Percentiles rank a stretch among this genome's conserved stretches.
Evolutionary conservation across 2,888 invertebrate species (phyloP).

Genomic region (Heliconius cydno): DNA sequence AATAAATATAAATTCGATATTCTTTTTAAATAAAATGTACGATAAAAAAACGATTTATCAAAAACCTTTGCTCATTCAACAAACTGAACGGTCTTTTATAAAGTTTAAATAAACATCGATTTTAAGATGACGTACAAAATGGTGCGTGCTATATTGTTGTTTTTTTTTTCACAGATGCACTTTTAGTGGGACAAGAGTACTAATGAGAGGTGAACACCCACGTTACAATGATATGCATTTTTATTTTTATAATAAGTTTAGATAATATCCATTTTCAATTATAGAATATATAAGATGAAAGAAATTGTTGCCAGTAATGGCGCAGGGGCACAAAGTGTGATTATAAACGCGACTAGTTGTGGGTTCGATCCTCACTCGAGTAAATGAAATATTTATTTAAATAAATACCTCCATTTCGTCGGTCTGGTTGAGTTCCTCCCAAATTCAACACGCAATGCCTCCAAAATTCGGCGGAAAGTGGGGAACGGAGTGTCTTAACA

Average conservation of each 20-base stretch:
- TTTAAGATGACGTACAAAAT: constrained; percentile 77
- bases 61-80: constrained; percentile 71
- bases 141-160: constrained; percentile 66
- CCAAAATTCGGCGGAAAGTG: too few species aligned
- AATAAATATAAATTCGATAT: constrained; percentile 81
- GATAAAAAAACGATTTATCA: constrained; percentile 82
- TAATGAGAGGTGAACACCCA: constrained; percentile 82
- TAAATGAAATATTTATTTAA: too few species aligned
- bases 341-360: not conserved
- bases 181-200: constrained; percentile 72
- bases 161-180: constrained; percentile 57
- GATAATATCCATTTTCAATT: too few species aligned
- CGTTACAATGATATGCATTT: constrained; percentile 69
- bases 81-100: constrained; percentile 69
- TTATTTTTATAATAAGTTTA: constrained; percentile 30
- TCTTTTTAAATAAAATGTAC: constrained; percentile 76
- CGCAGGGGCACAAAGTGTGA: too few species aligned
- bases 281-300: too few species aligned
- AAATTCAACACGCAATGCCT: too few species aligned
- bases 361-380: too few species aligned
- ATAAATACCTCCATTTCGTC: too few species aligned
- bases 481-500: too few species aligned
- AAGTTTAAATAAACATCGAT: constrained; percentile 81
- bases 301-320: too few species aligned
- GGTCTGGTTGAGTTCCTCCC: too few species aligned